A percentile compares a stretch with the other conserved stretches of the same genome.
These are phyloP conservation scores for Pelecanoides urinatrix DNA, from an alignment of 2,113 vertebrate genomes.

Conservation along the genomic window DNA sequence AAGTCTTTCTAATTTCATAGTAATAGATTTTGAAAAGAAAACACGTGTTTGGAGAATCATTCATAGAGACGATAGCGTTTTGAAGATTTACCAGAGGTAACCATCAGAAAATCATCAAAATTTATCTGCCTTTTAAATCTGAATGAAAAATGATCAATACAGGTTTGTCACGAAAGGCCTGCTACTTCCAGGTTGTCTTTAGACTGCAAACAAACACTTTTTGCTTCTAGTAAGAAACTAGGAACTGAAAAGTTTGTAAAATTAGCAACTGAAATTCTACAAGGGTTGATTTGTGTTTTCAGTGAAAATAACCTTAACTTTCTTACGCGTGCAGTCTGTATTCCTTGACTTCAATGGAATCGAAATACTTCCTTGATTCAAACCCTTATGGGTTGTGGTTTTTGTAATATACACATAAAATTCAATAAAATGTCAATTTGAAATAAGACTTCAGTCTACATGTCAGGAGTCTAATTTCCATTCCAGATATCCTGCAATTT, in stretches of 20 bases:
- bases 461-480: background rate
- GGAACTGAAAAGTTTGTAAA: background rate
- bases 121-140: background rate
- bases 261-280: background rate
- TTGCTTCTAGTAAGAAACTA: background rate
- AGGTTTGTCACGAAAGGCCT: background rate
- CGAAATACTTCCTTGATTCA: background rate
- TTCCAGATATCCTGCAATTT: background rate
- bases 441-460: background rate
- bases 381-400: background rate
- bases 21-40: background rate
- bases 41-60: background rate
- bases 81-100: background rate
- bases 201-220: background rate
- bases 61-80: background rate
- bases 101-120: background rate
- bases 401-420: background rate
- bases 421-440: background rate
- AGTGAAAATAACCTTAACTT: background rate
- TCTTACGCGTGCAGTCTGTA: accelerated
- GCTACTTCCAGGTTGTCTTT: background rate
- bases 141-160: background rate
- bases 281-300: background rate
- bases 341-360: background rate
- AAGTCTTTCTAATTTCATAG: background rate